A percentile compares a stretch with the other conserved stretches of the same genome.
Conservation (phyloP, 1,140 invertebrate species). For the Heliconius hermathena region DNA sequence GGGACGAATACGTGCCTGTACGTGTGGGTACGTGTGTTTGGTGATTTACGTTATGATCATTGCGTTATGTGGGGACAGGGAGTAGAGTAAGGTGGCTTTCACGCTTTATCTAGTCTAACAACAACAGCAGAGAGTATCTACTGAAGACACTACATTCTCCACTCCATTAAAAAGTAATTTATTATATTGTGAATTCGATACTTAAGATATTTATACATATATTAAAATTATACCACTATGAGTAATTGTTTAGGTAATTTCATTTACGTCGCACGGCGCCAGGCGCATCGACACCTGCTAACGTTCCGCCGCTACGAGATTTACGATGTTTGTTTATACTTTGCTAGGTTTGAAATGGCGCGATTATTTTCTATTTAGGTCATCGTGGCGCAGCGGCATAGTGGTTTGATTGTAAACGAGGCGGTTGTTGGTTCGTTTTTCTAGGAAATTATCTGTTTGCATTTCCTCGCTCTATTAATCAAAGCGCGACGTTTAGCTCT, state of each 20-base stretch:
- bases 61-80: not conserved
- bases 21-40: not conserved
- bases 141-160: too few relatives aligned
- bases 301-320: not conserved
- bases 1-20: constrained; percentile 5
- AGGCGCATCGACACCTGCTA: not conserved
- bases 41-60: not conserved
- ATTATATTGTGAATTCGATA: too few relatives aligned
- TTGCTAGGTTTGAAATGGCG: not conserved
- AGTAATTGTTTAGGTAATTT: not conserved
- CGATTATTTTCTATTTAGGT: not conserved
- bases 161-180: too few relatives aligned
- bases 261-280: not conserved
- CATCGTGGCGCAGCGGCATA: too few relatives aligned
- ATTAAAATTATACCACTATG: not conserved
- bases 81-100: not conserved
- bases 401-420: too few relatives aligned
- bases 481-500: too few relatives aligned
- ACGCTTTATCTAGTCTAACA: too few relatives aligned
- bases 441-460: too few relatives aligned
- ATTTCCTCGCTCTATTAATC: too few relatives aligned
- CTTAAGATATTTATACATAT: not conserved
- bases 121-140: too few relatives aligned
- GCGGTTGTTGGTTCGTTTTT: too few relatives aligned
- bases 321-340: constrained; percentile 6